Percentiles rank a stretch among this genome's conserved stretches.
These are phyloP conservation scores for Argyrosomus regius DNA, from an alignment of 2,797 vertebrate species.

Conservation along the genomic window DNA sequence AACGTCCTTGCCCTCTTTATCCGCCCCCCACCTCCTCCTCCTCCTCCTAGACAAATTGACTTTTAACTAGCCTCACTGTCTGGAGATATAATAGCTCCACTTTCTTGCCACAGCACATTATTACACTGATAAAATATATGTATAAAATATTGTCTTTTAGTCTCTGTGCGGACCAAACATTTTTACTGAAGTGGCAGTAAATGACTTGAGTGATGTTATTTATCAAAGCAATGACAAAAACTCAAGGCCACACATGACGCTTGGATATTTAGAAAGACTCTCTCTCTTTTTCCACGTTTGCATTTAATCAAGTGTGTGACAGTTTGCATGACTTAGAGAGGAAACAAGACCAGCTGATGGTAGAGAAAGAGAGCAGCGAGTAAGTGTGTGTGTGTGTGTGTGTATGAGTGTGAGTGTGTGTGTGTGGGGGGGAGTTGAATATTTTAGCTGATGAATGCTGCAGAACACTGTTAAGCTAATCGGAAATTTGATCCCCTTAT, in stretches of 20 bases:
- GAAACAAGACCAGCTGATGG: conserved; percentile 27
- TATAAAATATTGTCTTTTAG: conserved; percentile 3
- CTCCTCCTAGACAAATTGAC: conserved; percentile 30
- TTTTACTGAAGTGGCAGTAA: conserved; percentile 17
- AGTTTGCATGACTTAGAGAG: conserved; percentile 39
- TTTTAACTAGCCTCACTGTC: conserved; percentile 17
- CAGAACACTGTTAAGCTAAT: conserved; percentile 75
- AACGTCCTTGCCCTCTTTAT: conserved; percentile 17
- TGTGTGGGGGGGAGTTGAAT: conserved; percentile 57
- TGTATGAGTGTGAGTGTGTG: background rate
- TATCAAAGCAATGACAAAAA: background rate
- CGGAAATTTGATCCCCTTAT: conserved; percentile 74
- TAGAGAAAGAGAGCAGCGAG: conserved; percentile 11
- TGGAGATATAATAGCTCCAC: conserved; percentile 16
- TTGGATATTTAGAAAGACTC: conserved; percentile 9
- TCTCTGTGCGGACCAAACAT: background rate
- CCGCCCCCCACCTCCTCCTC: background rate
- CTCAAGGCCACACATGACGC: conserved; percentile 5
- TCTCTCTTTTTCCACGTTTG: conserved; percentile 13
- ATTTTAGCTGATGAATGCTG: conserved; percentile 69
- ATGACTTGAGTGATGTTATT: background rate
- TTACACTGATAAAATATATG: conserved; percentile 27
- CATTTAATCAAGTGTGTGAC: conserved; percentile 44
- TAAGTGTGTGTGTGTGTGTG: conserved; percentile 19
- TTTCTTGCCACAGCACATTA: conserved; percentile 31